A percentile compares a stretch with the other conserved stretches of the same genome.
Conservation (phyloP, 1,140 invertebrate genomes). For the Chymomyza costata region DNA sequence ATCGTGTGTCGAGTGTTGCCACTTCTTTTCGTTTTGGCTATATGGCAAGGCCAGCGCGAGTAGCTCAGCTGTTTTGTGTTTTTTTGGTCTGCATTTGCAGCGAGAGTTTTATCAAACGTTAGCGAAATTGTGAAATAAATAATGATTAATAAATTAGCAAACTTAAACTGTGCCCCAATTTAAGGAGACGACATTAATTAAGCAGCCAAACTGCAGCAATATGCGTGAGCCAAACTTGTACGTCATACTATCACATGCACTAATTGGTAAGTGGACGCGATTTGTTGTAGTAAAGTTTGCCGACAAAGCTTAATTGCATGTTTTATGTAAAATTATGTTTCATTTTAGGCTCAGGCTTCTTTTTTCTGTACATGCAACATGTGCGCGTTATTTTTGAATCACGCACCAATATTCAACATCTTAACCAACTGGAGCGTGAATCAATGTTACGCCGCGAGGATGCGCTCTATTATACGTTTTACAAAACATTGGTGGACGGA, state of each 20-base stretch:
- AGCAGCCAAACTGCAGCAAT: constrained; percentile 28
- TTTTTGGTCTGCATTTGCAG: constrained; percentile 17
- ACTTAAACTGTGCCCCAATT: not conserved
- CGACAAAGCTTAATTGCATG: constrained; percentile 1
- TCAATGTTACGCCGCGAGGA: constrained; percentile 60
- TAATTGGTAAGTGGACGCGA: constrained; percentile 54
- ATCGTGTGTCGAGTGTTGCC: not conserved
- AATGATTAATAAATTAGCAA: constrained; percentile 25
- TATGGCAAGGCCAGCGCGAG: no score
- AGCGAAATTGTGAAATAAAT: constrained; percentile 24
- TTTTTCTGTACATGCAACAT: constrained; percentile 71
- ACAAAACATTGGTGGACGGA: constrained; percentile 65
- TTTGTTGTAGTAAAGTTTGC: no score
- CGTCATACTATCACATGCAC: constrained; percentile 60
- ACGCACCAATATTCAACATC: constrained; percentile 60
- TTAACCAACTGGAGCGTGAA: constrained; percentile 64
- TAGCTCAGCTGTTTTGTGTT: constrained; percentile 15
- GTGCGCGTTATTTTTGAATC: constrained; percentile 65
- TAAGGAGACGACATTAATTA: no score
- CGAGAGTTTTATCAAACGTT: constrained; percentile 11
- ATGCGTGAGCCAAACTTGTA: constrained; percentile 63
- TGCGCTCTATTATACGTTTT: constrained; percentile 71
- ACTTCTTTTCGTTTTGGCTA: no score
- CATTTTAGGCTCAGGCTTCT: constrained; percentile 63
- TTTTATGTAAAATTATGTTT: not conserved